Evolutionary conservation across 2,888 invertebrate species (phyloP).

Genomic region (Patella ulyssiponensis): DNA sequence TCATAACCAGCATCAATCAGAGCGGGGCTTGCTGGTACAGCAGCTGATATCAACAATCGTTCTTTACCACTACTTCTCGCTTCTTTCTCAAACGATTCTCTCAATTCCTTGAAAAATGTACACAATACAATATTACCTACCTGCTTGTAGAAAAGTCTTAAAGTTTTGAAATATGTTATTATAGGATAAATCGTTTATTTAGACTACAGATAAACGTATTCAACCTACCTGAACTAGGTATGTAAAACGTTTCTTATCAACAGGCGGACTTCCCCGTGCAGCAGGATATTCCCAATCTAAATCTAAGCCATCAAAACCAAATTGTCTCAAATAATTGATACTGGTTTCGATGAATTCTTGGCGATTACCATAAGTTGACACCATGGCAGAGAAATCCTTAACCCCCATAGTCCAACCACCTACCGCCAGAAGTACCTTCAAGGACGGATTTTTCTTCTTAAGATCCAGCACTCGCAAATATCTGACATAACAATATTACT

Average conservation of each 20-base stretch:
- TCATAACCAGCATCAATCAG: conserved; percentile 51
- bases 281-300: conserved; percentile 8
- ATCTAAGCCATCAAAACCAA: conserved; percentile 11
- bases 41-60: conserved; percentile 52
- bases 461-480: neutral
- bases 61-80: conserved; percentile 36
- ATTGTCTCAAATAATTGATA: neutral
- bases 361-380: neutral
- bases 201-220: neutral
- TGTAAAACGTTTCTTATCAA: neutral
- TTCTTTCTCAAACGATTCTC: conserved; percentile 39
- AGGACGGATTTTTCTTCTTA: neutral
- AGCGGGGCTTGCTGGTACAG: conserved; percentile 48
- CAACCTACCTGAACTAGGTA: neutral
- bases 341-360: neutral
- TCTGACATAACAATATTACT: neutral
- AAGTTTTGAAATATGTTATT: too few relatives aligned
- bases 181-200: too few relatives aligned
- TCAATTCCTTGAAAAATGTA: conserved; percentile 11
- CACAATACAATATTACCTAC: neutral
- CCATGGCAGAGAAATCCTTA: neutral
- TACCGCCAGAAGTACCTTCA: neutral
- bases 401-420: neutral
- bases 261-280: neutral
- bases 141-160: too few relatives aligned